These are phyloP conservation scores for Valencia hispanica DNA, from an alignment of 2,797 vertebrate species.

Conservation along the genomic window DNA sequence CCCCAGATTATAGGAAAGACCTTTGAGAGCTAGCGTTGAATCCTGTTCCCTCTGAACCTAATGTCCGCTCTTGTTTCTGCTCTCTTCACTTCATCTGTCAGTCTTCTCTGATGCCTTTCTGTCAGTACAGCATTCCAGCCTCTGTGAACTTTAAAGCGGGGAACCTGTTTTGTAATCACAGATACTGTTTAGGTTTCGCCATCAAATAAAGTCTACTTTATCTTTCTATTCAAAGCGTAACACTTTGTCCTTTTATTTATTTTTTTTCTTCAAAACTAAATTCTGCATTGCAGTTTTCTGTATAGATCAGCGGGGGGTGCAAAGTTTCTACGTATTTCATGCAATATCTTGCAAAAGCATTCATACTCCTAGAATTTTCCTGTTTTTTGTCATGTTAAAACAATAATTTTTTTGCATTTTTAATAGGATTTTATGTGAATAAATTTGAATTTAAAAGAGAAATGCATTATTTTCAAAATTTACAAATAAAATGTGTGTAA, in stretches of 20 bases:
- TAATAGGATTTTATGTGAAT: neutral
- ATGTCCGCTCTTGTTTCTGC: slow-evolving; percentile 31
- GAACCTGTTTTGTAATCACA: slow-evolving; percentile 91
- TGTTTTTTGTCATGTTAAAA: neutral
- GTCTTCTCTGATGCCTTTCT: slow-evolving; percentile 84
- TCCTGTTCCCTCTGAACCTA: slow-evolving; percentile 43
- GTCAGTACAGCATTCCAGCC: slow-evolving; percentile 92
- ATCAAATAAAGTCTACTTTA: slow-evolving; percentile 94
- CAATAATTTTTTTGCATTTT: neutral
- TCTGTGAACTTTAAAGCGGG: slow-evolving; percentile 81
- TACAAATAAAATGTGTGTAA: too few species aligned
- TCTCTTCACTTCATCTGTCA: slow-evolving; percentile 54
- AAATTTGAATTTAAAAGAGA: neutral
- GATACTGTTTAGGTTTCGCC: slow-evolving; percentile 88
- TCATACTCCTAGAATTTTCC: neutral
- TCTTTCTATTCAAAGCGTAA: slow-evolving; percentile 87
- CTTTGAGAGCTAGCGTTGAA: slow-evolving; percentile 18
- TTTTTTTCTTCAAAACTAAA: neutral
- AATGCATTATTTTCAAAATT: neutral
- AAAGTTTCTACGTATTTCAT: neutral
- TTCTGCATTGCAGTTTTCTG: slow-evolving; percentile 30
- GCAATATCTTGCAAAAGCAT: neutral
- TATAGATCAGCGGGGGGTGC: slow-evolving; percentile 44
- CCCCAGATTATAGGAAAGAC: slow-evolving; percentile 41
- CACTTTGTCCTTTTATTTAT: neutral